Conservation (phyloP, 2,888 invertebrate species). For the Xylota segnis region DNA sequence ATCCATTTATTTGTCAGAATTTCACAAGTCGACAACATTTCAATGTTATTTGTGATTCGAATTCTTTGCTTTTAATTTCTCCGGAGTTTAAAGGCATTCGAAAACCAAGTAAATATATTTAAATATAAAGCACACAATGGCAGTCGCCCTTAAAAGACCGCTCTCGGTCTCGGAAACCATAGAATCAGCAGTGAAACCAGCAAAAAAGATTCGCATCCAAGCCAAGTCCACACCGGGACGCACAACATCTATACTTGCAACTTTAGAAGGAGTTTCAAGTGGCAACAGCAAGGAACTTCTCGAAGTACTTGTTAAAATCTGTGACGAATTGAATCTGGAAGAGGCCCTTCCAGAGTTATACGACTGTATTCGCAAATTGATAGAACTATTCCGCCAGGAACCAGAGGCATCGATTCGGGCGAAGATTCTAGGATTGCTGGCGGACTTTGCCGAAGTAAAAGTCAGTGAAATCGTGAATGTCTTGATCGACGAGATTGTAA, state of each 20-base stretch:
- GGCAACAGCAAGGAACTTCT: conserved; percentile 80
- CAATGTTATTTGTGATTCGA: neutral
- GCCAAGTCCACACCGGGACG: conserved; percentile 72
- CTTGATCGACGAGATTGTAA: conserved; percentile 82
- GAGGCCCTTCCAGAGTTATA: conserved; percentile 80
- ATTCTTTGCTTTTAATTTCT: neutral
- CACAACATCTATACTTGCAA: conserved; percentile 56
- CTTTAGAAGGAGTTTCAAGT: conserved; percentile 31
- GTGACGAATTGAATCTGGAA: conserved; percentile 81
- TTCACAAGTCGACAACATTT: conserved; percentile 18
- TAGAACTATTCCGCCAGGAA: conserved; percentile 82
- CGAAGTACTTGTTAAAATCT: conserved; percentile 82
- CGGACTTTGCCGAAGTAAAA: conserved; percentile 81
- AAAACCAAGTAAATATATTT: neutral
- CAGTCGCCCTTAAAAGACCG: conserved; percentile 74
- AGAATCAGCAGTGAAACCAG: conserved; percentile 72
- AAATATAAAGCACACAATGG: conserved; percentile 41
- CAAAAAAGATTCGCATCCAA: conserved; percentile 82
- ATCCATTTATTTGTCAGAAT: conserved; percentile 10
- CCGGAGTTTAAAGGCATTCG: neutral
- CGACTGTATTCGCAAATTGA: conserved; percentile 80
- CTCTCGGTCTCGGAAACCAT: conserved; percentile 78
- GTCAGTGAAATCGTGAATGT: conserved; percentile 80
- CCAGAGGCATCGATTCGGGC: conserved; percentile 81
- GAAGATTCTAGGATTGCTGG: conserved; percentile 81